phyloP scores from a whole-genome alignment of 2,113 vertebrate species.

The Peromyscus polionotus region DNA sequence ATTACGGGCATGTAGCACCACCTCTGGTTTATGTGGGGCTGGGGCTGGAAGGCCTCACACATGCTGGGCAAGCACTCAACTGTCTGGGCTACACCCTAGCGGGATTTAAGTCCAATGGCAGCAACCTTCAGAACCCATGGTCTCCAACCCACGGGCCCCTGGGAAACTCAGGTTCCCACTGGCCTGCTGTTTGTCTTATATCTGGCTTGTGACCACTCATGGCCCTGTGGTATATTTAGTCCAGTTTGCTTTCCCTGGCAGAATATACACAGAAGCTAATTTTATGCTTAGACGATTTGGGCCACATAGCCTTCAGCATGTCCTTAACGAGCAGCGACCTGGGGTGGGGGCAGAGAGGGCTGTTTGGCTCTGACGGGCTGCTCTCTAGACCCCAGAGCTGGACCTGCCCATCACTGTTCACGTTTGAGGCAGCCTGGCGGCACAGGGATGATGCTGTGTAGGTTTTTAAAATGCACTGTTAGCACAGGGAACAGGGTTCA shows the following conservation, averaged over 20 bases:
- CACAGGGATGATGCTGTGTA: rapidly evolving
- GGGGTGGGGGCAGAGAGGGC: no score
- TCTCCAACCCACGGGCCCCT: background rate
- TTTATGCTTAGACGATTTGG: slow-evolving; percentile 51
- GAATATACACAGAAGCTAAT: slow-evolving; percentile 81
- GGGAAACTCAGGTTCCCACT: slow-evolving; percentile 4
- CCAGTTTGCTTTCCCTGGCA: slow-evolving; percentile 63
- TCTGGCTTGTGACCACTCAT: slow-evolving; percentile 52
- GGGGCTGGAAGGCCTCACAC: background rate
- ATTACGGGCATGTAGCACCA: background rate
- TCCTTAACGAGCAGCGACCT: background rate
- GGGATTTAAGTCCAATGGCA: rapidly evolving
- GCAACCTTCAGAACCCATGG: background rate
- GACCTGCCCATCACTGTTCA: background rate
- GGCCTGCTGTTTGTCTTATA: background rate
- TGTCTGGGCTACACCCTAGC: background rate
- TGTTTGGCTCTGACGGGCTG: background rate
- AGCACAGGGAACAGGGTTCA: no score
- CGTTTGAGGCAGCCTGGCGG: rapidly evolving
- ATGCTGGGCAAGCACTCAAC: background rate
- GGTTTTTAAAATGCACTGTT: background rate
- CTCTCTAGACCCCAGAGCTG: background rate
- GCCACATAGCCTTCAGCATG: background rate
- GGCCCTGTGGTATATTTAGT: slow-evolving; percentile 71
- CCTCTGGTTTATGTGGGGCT: background rate